Evolutionary conservation across 2,888 invertebrate genomes (phyloP).

Genomic region (Caenorhabditis panamensis): DNA sequence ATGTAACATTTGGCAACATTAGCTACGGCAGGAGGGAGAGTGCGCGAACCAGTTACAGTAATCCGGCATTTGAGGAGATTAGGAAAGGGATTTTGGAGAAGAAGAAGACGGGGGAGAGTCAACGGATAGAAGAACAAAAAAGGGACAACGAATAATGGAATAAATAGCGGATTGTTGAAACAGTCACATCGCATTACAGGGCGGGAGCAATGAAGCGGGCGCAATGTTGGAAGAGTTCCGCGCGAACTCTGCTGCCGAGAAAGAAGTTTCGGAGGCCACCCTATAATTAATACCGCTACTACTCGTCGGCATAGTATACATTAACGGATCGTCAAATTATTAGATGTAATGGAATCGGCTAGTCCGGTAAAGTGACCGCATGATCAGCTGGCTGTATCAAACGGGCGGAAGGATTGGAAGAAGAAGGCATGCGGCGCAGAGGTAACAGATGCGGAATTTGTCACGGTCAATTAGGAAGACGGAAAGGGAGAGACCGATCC

Average conservation of each 20-base stretch:
- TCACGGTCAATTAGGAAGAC: conserved; percentile 60
- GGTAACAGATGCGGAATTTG: conserved; percentile 50
- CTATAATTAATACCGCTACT: conserved; percentile 57
- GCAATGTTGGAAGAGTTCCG: neutral
- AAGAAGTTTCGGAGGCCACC: conserved; percentile 18
- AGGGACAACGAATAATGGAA: conserved; percentile 22
- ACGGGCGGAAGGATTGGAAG: neutral
- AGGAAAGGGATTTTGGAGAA: conserved; percentile 19
- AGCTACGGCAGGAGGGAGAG: neutral
- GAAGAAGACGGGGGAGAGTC: conserved; percentile 7
- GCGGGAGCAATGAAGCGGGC: conserved; percentile 37
- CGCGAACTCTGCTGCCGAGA: conserved; percentile 4
- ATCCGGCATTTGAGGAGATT: conserved; percentile 34
- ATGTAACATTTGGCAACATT: conserved; percentile 56
- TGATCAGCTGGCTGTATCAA: conserved; percentile 41
- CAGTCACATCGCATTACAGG: conserved; percentile 56
- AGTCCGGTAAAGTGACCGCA: conserved; percentile 56
- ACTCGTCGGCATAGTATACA: conserved; percentile 34
- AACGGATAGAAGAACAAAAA: conserved; percentile 15
- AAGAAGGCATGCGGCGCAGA: too few relatives aligned
- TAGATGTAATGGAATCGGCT: conserved; percentile 57
- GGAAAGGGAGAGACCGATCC: conserved; percentile 2
- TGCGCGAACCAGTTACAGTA: conserved; percentile 48
- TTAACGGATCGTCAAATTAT: conserved; percentile 38
- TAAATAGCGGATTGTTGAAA: conserved; percentile 30